Percentiles rank a stretch among this genome's conserved stretches.
These are phyloP conservation scores for Polylopha cassiicola DNA, from an alignment of 2,888 invertebrate genomes.

Conservation along the genomic window DNA sequence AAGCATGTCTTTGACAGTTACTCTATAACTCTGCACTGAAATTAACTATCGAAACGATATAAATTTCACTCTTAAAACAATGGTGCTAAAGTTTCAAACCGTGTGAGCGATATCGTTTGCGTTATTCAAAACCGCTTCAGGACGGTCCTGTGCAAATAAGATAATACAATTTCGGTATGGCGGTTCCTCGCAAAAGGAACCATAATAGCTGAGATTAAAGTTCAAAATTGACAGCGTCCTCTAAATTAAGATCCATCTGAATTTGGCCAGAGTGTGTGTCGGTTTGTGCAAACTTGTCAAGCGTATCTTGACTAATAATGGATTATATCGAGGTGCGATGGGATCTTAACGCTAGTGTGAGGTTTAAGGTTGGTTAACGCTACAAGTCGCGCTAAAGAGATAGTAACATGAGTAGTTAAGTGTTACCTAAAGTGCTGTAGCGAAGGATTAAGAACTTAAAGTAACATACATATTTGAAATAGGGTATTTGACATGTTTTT, in stretches of 20 bases:
- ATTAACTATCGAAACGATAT: constrained; percentile 16
- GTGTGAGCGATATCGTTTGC: constrained; percentile 24
- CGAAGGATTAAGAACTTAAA: no score
- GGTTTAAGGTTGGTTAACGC: not conserved
- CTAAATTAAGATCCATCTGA: constrained; percentile 10
- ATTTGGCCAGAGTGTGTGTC: not conserved
- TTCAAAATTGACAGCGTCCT: not conserved
- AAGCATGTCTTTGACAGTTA: constrained; percentile 48
- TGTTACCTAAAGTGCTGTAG: no score
- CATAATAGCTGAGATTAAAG: constrained; percentile 2
- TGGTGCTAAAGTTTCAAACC: constrained; percentile 21
- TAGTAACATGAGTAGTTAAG: no score
- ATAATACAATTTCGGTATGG: constrained; percentile 44
- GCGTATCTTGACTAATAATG: constrained; percentile 4
- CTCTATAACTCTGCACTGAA: constrained; percentile 36
- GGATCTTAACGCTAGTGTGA: constrained; percentile 5
- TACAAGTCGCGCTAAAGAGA: no score
- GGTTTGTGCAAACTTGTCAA: constrained; percentile 7
- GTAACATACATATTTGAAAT: no score
- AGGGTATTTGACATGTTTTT: no score
- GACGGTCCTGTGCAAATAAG: constrained; percentile 45
- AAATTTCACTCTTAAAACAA: constrained; percentile 22
- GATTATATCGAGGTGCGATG: constrained; percentile 8
- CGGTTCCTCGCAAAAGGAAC: constrained; percentile 24
- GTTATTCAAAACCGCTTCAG: constrained; percentile 37